Evolutionary conservation across 2,888 invertebrate species (phyloP), one percentile per base, ranked within the genome.

Genomic region (Colostygia pectinataria): DNA sequence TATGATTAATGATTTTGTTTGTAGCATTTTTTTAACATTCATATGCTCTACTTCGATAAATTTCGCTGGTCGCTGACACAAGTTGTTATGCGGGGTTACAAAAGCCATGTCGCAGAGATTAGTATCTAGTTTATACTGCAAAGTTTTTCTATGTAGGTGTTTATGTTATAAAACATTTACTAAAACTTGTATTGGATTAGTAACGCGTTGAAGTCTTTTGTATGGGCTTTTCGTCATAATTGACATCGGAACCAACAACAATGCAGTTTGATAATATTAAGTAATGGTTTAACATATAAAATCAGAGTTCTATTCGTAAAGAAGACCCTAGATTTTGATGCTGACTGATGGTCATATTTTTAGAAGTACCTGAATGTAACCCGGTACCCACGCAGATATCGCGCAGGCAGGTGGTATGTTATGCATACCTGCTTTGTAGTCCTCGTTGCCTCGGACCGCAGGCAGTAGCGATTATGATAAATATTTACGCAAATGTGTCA

Each of bases 141-240:
- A n/a, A n/a, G n/a, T n/a, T n/a, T n/a, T n/a, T n/a, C n/a, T n/a
- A n/a, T n/a, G n/a, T n/a, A n/a, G n/a, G n/a, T n/a, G n/a, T n/a
- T n/a, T n/a, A n/a, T n/a, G n/a, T n/a, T n/a, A n/a, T n/a, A 29
- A 29, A 29, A 29, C 7, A 13, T 13, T 5, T 25, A 32, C 13
- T 20, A 39, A 40, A 28, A 10, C 13, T 27, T 24, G 7, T 8
- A 39, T 43, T 40, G 13, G 34, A 37, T 27, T 27, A 31, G 44
- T 29, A 63, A 66, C 88, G 86, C 88, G 88, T 88, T 88, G 86
- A 88, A 76, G 78, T 88, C 88, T 88, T 88, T 87, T 86, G 63
- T 49, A 75, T 76, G 59, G 78, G 7, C 42, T 58, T 64, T 65
- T 71, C 63, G 57, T 52, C 53, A 18, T 15, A 28, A 31, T 23